Conservation (phyloP, 1,140 invertebrate genomes). For the Drosophila orosa region DNA sequence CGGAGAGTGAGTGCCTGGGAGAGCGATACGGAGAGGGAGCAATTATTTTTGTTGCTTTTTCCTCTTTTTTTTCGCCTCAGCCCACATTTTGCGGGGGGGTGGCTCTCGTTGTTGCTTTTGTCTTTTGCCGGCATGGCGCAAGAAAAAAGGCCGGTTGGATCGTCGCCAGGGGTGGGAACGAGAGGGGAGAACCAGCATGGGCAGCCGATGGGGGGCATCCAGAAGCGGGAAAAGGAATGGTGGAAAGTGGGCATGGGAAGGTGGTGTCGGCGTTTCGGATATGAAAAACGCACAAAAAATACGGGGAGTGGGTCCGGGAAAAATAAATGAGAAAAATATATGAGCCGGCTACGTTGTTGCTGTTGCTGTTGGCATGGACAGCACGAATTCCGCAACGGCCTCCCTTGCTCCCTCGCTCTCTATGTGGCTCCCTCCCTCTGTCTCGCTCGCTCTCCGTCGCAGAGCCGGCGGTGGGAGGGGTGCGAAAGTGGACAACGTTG, state of each 20-base stretch:
- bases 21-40: slow-evolving; percentile 38
- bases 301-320: slow-evolving; percentile 61
- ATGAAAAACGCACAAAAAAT: slow-evolving; percentile 83
- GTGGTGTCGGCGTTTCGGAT: slow-evolving; percentile 81
- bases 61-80: slow-evolving; percentile 48
- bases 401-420: slow-evolving; percentile 24
- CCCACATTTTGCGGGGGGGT: slow-evolving; percentile 42
- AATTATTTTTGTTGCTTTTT: slow-evolving; percentile 81
- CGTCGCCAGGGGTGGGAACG: slow-evolving; percentile 44
- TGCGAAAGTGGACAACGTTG: slow-evolving; percentile 82
- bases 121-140: slow-evolving; percentile 78
- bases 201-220: slow-evolving; percentile 28
- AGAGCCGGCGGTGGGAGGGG: slow-evolving; percentile 18
- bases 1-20: slow-evolving; percentile 1
- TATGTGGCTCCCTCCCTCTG: slow-evolving; percentile 24
- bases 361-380: slow-evolving; percentile 70
- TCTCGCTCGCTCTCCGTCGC: slow-evolving; percentile 1
- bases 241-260: slow-evolving; percentile 12
- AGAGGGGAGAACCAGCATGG: slow-evolving; percentile 14
- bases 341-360: slow-evolving; percentile 80
- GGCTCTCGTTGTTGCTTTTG: slow-evolving; percentile 65
- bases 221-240: slow-evolving; percentile 3
- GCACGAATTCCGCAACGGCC: slow-evolving; percentile 48
- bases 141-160: slow-evolving; percentile 76
- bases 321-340: slow-evolving; percentile 82